phyloP scores from a whole-genome alignment of 2,113 vertebrate genomes.

The Corythaixoides concolor region DNA sequence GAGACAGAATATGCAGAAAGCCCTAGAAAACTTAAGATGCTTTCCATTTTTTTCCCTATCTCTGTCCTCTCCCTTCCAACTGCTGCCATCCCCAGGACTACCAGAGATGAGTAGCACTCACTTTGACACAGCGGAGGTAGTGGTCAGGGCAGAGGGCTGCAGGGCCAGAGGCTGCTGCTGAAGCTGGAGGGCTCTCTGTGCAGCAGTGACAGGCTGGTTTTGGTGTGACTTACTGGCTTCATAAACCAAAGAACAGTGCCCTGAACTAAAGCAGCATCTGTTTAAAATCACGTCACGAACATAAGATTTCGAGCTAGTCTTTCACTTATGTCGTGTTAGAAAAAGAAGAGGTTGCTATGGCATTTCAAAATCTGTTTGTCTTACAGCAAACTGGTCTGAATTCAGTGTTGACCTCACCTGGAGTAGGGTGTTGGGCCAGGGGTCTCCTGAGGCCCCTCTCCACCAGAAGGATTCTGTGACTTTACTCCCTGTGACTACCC shows the following conservation, averaged over 20 bases:
- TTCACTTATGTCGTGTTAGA: background rate
- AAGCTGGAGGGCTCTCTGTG: background rate
- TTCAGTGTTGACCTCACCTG: accelerated
- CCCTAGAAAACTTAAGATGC: background rate
- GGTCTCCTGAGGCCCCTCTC: background rate
- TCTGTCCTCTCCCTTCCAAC: background rate
- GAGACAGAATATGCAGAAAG: background rate
- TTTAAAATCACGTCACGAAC: background rate
- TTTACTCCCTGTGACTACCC: background rate
- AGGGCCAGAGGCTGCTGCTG: background rate
- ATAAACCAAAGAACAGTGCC: background rate
- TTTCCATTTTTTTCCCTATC: background rate
- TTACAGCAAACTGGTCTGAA: background rate
- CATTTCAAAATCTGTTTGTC: background rate
- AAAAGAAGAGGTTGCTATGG: background rate
- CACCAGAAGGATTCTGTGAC: background rate
- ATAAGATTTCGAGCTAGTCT: background rate
- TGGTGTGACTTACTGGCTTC: background rate
- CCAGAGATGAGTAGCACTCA: background rate
- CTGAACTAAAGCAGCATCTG: background rate
- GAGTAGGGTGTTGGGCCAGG: background rate
- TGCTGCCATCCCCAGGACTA: background rate
- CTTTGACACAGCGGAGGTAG: background rate
- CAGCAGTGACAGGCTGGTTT: background rate
- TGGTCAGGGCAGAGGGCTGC: background rate